phyloP scores from a whole-genome alignment of 2,888 invertebrate species.

The Drosophila sordidapex region DNA sequence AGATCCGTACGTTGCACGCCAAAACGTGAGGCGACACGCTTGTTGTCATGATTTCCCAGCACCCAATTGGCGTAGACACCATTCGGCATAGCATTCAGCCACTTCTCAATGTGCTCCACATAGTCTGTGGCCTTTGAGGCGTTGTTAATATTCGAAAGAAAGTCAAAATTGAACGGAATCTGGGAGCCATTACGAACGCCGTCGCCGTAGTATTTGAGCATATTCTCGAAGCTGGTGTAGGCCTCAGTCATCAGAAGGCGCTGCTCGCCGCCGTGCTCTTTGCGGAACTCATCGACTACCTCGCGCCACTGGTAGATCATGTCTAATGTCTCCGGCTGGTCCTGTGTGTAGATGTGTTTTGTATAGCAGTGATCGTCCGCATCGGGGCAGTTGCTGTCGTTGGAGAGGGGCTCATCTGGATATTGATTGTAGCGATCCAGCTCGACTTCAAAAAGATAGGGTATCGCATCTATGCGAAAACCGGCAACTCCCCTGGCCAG shows the following conservation, averaged over 20 bases:
- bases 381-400: conserved; percentile 83
- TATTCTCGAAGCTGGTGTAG: conserved; percentile 86
- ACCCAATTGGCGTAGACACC: conserved; percentile 88
- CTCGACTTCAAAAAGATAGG: conserved; percentile 83
- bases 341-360: conserved; percentile 87
- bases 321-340: conserved; percentile 87
- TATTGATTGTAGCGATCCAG: conserved; percentile 79
- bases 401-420: conserved; percentile 86
- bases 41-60: conserved; percentile 92
- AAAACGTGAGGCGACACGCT: conserved; percentile 89
- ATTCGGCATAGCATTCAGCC: conserved; percentile 87
- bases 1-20: conserved; percentile 90
- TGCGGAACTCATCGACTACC: conserved; percentile 86
- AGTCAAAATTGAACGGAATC: conserved; percentile 89
- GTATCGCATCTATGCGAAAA: conserved; percentile 89
- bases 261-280: conserved; percentile 80
- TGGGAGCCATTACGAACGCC: conserved; percentile 86
- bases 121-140: conserved; percentile 70
- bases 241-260: conserved; percentile 88
- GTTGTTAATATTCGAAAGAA: conserved; percentile 86
- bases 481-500: conserved; percentile 92
- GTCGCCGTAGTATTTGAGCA: conserved; percentile 88
- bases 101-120: conserved; percentile 86
- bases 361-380: conserved; percentile 86
- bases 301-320: conserved; percentile 87